Conservation (phyloP, 2,797 vertebrate species). For the Borostomias antarcticus region DNA sequence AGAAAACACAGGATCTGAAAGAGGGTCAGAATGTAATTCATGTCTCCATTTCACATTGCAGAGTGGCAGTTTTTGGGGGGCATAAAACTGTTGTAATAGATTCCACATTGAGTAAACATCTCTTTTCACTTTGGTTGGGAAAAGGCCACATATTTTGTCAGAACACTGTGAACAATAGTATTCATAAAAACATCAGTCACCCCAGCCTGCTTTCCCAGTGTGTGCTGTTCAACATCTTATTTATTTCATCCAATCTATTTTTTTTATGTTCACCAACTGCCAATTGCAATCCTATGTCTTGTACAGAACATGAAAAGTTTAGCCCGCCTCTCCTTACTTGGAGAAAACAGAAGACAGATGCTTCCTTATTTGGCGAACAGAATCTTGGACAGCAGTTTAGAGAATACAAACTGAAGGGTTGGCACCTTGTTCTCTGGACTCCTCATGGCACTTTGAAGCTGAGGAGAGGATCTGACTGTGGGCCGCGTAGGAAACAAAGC, state of each 20-base stretch:
- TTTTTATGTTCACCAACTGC: constrained; percentile 9
- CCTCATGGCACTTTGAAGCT: constrained; percentile 52
- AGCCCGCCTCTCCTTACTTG: constrained; percentile 30
- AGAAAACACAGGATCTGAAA: constrained; percentile 87
- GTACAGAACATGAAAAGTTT: constrained; percentile 40
- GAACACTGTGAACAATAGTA: constrained; percentile 27
- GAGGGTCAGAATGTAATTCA: constrained; percentile 19
- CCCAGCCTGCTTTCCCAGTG: constrained; percentile 29
- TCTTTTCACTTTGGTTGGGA: constrained; percentile 39
- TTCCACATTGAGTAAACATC: not conserved
- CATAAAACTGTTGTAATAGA: too few relatives aligned
- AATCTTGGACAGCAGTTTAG: constrained; percentile 38
- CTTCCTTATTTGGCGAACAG: constrained; percentile 75
- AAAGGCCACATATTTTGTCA: constrained; percentile 26
- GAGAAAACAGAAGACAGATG: constrained; percentile 65
- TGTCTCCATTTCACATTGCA: too few relatives aligned
- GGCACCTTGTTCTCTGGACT: constrained; percentile 62
- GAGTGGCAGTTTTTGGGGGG: too few relatives aligned
- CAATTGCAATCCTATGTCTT: constrained; percentile 24
- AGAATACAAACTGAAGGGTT: constrained; percentile 61
- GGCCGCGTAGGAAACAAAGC: constrained; percentile 36
- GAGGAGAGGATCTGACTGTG: not conserved
- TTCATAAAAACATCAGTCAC: constrained; percentile 35
- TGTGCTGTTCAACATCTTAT: not conserved
- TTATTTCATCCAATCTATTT: not conserved